Evolutionary conservation across 2,113 vertebrate species (phyloP).

Genomic region (Melanostigma gelatinosum): DNA sequence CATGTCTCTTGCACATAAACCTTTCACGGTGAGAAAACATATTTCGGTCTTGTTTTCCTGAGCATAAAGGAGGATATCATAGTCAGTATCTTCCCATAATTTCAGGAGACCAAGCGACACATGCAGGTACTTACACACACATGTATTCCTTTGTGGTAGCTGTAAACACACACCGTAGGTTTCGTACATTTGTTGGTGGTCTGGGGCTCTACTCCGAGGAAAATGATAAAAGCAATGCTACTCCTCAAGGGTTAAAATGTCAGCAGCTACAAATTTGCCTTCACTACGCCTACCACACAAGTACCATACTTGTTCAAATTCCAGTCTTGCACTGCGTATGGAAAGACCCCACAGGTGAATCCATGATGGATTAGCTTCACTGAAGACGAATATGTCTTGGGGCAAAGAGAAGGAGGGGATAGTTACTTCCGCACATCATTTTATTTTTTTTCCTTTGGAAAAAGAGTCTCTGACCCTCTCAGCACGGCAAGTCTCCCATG

Average conservation of each 20-base stretch:
- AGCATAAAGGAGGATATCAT: slow-evolving; percentile 3
- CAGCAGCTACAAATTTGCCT: slow-evolving; percentile 66
- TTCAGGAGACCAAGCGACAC: slow-evolving; percentile 1
- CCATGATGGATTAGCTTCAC: slow-evolving; percentile 54
- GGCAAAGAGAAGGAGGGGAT: slow-evolving; percentile 41
- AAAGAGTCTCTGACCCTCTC: slow-evolving; percentile 20
- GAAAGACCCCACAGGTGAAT: slow-evolving; percentile 63
- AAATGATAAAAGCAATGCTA: slow-evolving; percentile 55
- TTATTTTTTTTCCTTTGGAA: background rate
- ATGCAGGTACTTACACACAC: background rate
- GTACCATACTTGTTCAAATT: slow-evolving; percentile 60
- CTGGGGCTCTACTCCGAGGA: slow-evolving; percentile 32
- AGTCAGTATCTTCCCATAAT: background rate
- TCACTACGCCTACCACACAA: slow-evolving; percentile 39
- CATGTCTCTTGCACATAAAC: background rate
- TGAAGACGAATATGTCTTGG: slow-evolving; percentile 54
- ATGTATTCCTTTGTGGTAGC: slow-evolving; percentile 13
- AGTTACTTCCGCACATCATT: slow-evolving; percentile 12
- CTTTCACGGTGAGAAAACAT: slow-evolving; percentile 24
- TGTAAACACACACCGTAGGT: slow-evolving; percentile 43
- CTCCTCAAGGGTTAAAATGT: slow-evolving; percentile 49
- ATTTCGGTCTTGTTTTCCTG: slow-evolving; percentile 1
- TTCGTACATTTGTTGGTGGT: slow-evolving; percentile 44
- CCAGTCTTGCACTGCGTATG: slow-evolving; percentile 16
- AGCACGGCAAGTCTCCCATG: slow-evolving; percentile 26